Percentiles rank a stretch among this genome's conserved stretches.
Conservation (phyloP, 2,113 vertebrate species). For the Corythornis madagascariensis region DNA sequence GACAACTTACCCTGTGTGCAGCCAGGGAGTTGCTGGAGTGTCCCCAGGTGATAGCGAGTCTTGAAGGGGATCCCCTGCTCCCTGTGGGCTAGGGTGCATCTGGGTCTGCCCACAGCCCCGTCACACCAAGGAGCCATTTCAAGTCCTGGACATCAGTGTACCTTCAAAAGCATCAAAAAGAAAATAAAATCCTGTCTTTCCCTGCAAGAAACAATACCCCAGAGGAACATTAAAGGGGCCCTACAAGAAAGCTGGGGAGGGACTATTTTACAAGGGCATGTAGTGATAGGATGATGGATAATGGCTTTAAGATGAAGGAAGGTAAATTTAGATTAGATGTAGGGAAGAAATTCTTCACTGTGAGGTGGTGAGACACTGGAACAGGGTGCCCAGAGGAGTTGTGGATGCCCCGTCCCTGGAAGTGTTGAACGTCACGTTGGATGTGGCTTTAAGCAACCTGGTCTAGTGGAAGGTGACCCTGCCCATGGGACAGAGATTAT, state of each 20-base stretch:
- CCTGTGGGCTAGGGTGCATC: fast-evolving
- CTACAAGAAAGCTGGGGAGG: not conserved
- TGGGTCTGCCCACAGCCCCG: not conserved
- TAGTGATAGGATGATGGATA: not conserved
- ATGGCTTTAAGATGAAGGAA: not conserved
- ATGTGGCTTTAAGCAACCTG: not conserved
- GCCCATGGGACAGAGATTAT: not conserved
- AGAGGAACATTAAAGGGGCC: not conserved
- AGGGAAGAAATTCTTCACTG: not conserved
- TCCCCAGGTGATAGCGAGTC: fast-evolving
- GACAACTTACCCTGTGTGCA: not conserved
- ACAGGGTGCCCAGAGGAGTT: not conserved
- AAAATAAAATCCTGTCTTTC: not conserved
- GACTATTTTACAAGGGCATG: not conserved
- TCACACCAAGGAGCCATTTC: not conserved
- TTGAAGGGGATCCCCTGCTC: not conserved
- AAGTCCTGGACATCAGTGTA: not conserved
- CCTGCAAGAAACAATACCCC: fast-evolving
- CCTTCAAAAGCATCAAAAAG: not conserved
- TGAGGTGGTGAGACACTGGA: not conserved
- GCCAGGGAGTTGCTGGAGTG: fast-evolving
- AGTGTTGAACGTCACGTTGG: not conserved
- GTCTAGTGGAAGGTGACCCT: not conserved
- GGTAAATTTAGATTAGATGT: not conserved
- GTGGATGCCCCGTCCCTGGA: not conserved